Base-by-base conservation (phyloP, 2,113 vertebrate species). In the Actenoides lindsayi region DNA sequence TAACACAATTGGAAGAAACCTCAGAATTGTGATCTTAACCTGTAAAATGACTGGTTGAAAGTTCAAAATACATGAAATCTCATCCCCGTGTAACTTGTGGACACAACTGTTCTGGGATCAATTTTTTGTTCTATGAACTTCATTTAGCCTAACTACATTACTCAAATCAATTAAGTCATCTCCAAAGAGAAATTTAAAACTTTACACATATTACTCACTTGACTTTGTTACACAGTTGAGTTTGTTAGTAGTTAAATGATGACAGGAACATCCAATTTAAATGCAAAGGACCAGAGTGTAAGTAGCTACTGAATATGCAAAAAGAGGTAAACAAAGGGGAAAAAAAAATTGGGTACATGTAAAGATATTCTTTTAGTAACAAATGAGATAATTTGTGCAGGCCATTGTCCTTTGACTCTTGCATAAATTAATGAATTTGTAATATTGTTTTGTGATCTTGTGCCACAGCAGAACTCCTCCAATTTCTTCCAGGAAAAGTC, bases 211-310 rank as follows among this genome's bases (percentile, higher is more conserved):
- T 82, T 87, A 67, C 35, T 69, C 48, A 37, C 57, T 95, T 81
- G 70, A 85, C 77, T 91, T 87, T 88, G 82, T 76, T 85, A 83
- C 27, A 50, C 27, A 85, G 89, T 65, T 87, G 48, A 65, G n/a
- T 93, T 93, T 94, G 59, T 62, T 60, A 44, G 65, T 68, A 96
- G 91, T 96, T 96, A 91, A 94, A 76, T 76, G 53, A 27, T 91
- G 77, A 79, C 84, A 89, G 44, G 30, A 85, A 25, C 31, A 83
- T 56, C 37, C 37, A 79, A 75, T 91, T 89, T 87, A 91, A 89
- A 91, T 69, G 65, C 44, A 87, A 87, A 93, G 16, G 28, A 89
- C 2, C 0, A 48, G 20, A 82, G 16, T 60, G 35, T 20, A 95
- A 78, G 33, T 13, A 77, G 44, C 13, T n/a, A 64, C 8, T 39